Evolutionary conservation across 2,888 invertebrate genomes (phyloP).

Genomic region (Idaea biselata): DNA sequence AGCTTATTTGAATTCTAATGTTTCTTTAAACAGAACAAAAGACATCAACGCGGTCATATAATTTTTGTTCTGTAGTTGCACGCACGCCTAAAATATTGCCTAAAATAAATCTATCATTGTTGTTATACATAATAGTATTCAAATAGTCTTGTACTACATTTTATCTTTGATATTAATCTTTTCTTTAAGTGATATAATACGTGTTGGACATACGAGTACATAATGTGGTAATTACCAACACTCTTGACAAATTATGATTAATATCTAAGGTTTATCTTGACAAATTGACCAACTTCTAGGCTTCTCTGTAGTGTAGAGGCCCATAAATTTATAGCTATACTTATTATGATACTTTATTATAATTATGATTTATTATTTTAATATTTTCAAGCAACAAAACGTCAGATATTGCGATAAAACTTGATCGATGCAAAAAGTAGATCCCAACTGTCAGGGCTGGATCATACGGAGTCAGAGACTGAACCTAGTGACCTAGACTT

Average conservation of each 20-base stretch:
- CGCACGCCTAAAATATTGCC: too few relatives aligned
- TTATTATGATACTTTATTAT: too few relatives aligned
- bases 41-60: not conserved
- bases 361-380: too few relatives aligned
- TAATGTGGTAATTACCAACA: constrained; percentile 7
- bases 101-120: not conserved
- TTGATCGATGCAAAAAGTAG: too few relatives aligned
- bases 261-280: constrained; percentile 7
- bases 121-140: not conserved
- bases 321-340: too few relatives aligned
- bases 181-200: not conserved
- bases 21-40: not conserved
- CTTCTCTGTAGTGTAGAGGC: not conserved
- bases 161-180: not conserved
- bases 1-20: not conserved
- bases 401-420: too few relatives aligned
- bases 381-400: too few relatives aligned
- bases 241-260: constrained; percentile 22
- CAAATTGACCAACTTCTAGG: not conserved
- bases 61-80: not conserved
- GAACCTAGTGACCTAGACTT: too few relatives aligned
- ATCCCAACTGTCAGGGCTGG: too few relatives aligned
- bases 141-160: not conserved
- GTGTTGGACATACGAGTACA: not conserved
- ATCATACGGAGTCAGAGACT: too few relatives aligned